phyloP scores from a whole-genome alignment of 2,113 vertebrate species.

The Takifugu flavidus region DNA sequence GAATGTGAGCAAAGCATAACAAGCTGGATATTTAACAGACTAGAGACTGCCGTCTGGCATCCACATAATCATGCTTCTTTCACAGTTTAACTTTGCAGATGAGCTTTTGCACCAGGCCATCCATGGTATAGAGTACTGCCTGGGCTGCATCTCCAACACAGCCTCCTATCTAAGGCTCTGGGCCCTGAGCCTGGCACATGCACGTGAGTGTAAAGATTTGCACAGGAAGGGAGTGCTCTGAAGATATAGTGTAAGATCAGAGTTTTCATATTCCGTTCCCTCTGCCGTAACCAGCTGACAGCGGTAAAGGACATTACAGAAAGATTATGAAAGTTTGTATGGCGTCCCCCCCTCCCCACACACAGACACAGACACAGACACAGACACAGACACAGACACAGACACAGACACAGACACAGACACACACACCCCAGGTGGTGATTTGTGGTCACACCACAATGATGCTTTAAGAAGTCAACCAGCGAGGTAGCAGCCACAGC shows the following conservation, averaged over 20 bases:
- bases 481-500: no score
- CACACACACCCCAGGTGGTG: no score
- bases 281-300: no score
- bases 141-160: constrained; percentile 95
- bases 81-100: constrained; percentile 85
- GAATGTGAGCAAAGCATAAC: constrained; percentile 72
- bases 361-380: background rate
- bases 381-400: background rate
- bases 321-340: background rate
- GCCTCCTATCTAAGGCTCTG: constrained; percentile 95
- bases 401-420: background rate
- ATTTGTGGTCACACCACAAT: no score
- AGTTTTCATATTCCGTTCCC: background rate
- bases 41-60: background rate
- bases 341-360: background rate
- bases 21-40: background rate
- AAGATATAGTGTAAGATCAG: background rate
- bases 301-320: no score
- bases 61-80: constrained; percentile 19
- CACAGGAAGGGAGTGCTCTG: no score
- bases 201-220: constrained; percentile 82
- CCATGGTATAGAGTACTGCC: constrained; percentile 94
- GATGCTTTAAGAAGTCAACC: no score
- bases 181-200: constrained; percentile 95
- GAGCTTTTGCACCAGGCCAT: constrained; percentile 89